phyloP scores from a whole-genome alignment of 2,797 vertebrate genomes.

The Sebastes itinus region DNA sequence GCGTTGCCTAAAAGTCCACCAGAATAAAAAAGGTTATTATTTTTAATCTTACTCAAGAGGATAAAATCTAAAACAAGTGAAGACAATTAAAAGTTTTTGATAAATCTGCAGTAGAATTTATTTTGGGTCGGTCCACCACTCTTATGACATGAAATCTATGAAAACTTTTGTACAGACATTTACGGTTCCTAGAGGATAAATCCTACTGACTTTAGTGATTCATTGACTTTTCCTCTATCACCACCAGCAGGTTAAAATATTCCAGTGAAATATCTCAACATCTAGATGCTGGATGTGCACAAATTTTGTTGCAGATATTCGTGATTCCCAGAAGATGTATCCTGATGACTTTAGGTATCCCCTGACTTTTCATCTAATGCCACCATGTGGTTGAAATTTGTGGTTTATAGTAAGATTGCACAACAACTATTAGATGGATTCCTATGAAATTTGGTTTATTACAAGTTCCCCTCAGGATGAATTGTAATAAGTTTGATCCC shows the following conservation, averaged over 20 bases:
- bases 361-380: neutral
- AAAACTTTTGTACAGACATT: neutral
- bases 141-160: too few relatives aligned
- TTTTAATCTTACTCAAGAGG: neutral
- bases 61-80: neutral
- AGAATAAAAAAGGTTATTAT: neutral
- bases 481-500: neutral
- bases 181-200: neutral
- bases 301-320: neutral
- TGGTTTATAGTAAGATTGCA: neutral
- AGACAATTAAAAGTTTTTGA: neutral
- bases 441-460: neutral
- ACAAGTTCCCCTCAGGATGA: neutral
- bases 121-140: neutral
- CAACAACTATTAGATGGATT: neutral
- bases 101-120: neutral
- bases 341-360: neutral
- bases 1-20: conserved; percentile 16
- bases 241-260: neutral
- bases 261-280: neutral
- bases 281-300: neutral
- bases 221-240: neutral
- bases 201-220: neutral
- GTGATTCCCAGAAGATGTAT: neutral
- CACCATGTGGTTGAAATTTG: neutral